Evolutionary conservation across 2,888 invertebrate genomes (phyloP).

Genomic region (Sipha maydis): DNA sequence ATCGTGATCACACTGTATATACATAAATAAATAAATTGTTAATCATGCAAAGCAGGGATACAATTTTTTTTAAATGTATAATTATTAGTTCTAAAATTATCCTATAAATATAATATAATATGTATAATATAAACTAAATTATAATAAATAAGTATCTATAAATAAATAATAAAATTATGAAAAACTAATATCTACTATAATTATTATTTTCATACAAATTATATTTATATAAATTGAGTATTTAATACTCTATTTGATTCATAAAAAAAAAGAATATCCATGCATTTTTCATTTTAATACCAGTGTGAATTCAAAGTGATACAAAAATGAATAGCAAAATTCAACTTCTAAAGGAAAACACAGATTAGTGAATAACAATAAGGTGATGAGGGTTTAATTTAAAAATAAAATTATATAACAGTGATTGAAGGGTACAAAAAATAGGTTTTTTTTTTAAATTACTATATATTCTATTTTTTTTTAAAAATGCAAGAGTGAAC

Average conservation of each 20-base stretch:
- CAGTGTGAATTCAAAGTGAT: not conserved
- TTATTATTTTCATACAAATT: not conserved
- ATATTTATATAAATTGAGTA: not conserved
- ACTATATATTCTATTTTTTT: constrained; percentile 23
- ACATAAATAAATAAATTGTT: too few species aligned
- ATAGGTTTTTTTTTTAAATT: not conserved
- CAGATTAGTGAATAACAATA: not conserved
- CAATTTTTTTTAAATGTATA: too few species aligned
- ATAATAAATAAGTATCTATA: too few species aligned
- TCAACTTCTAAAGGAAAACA: constrained; percentile 27
- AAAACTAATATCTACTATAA: not conserved
- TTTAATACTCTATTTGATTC: not conserved
- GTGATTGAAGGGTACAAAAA: not conserved
- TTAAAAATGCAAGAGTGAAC: constrained; percentile 22
- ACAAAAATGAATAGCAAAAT: constrained; percentile 2
- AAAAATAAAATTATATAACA: constrained; percentile 5
- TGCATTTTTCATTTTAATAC: not conserved
- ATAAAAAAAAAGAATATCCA: not conserved
- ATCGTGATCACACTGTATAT: too few species aligned
- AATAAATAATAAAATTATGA: too few species aligned
- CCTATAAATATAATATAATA: too few species aligned
- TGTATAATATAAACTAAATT: too few species aligned
- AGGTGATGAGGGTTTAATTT: not conserved
- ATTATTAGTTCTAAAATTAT: too few species aligned
- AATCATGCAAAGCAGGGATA: too few species aligned